These are phyloP conservation scores for Drosophila asahinai DNA, from an alignment of 1,140 invertebrate species.

Conservation along the genomic window DNA sequence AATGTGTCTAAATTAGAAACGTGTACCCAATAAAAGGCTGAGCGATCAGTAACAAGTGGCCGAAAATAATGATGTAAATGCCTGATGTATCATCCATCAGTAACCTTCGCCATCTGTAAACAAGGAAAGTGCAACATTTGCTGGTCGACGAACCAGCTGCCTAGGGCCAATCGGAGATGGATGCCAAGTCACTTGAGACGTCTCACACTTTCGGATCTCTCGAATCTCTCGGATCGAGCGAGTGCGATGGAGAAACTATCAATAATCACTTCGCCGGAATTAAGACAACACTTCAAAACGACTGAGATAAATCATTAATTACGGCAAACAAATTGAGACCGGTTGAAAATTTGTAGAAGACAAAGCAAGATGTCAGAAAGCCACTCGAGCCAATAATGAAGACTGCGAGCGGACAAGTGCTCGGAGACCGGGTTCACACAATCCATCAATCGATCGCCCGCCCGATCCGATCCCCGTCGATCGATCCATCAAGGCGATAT, in stretches of 20 bases:
- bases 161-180: slow-evolving; percentile 31
- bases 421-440: slow-evolving; percentile 63
- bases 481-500: slow-evolving; percentile 76
- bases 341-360: slow-evolving; percentile 53
- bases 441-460: slow-evolving; percentile 75
- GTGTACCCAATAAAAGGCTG: not conserved
- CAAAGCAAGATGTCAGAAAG: slow-evolving; percentile 81
- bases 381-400: slow-evolving; percentile 68
- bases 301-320: slow-evolving; percentile 78
- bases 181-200: slow-evolving; percentile 42
- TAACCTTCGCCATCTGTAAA: slow-evolving; percentile 26
- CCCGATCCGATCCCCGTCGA: slow-evolving; percentile 7
- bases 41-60: not conserved
- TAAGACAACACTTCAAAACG: slow-evolving; percentile 72
- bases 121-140: slow-evolving; percentile 23
- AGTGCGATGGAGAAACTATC: slow-evolving; percentile 57
- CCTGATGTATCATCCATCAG: slow-evolving; percentile 4
- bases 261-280: slow-evolving; percentile 75
- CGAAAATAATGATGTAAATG: slow-evolving; percentile 18
- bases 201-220: slow-evolving; percentile 36
- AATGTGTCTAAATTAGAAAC: slow-evolving; percentile 11
- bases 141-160: slow-evolving; percentile 3
- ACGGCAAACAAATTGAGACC: slow-evolving; percentile 66
- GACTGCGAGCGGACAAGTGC: slow-evolving; percentile 72
- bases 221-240: slow-evolving; percentile 6